Evolutionary conservation across 2,888 invertebrate genomes (phyloP).

Genomic region (Mimumesa dahlbomi): DNA sequence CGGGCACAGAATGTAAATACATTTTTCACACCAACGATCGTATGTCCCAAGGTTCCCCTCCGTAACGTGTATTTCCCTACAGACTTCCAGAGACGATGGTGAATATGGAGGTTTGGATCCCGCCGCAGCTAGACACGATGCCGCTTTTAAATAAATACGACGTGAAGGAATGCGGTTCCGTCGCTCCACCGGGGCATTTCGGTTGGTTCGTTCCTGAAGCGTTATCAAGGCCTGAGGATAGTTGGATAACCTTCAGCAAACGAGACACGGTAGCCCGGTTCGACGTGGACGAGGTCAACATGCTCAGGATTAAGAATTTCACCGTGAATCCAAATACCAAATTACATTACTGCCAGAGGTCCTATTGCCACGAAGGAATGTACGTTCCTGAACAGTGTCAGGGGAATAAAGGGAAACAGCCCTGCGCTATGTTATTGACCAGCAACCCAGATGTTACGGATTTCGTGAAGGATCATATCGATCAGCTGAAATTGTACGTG

Average conservation of each 20-base stretch:
- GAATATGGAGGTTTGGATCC: slow-evolving; percentile 88
- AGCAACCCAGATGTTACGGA: slow-evolving; percentile 81
- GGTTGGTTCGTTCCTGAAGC: slow-evolving; percentile 85
- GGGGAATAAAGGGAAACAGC: slow-evolving; percentile 44
- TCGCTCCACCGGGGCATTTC: slow-evolving; percentile 83
- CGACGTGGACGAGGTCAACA: slow-evolving; percentile 77
- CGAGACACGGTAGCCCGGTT: slow-evolving; percentile 81
- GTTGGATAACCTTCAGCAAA: slow-evolving; percentile 83
- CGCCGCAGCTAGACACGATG: slow-evolving; percentile 83
- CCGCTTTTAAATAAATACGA: slow-evolving; percentile 77
- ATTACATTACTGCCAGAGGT: slow-evolving; percentile 80
- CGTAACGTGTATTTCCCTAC: slow-evolving; percentile 18
- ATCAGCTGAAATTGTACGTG: slow-evolving; percentile 83
- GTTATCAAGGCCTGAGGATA: slow-evolving; percentile 79
- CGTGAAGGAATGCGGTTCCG: slow-evolving; percentile 82
- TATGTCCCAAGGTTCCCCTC: not conserved
- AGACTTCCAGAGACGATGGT: slow-evolving; percentile 82
- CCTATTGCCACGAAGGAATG: slow-evolving; percentile 82
- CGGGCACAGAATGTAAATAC: slow-evolving; percentile 69
- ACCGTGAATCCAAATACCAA: slow-evolving; percentile 69
- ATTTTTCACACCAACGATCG: too few species aligned
- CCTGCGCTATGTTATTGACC: slow-evolving; percentile 80
- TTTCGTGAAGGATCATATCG: slow-evolving; percentile 84
- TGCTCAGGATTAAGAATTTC: slow-evolving; percentile 71
- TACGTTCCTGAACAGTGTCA: slow-evolving; percentile 84